These are phyloP conservation scores for Bufo gargarizans DNA, from an alignment of 2,113 vertebrate species.

Conservation along the genomic window DNA sequence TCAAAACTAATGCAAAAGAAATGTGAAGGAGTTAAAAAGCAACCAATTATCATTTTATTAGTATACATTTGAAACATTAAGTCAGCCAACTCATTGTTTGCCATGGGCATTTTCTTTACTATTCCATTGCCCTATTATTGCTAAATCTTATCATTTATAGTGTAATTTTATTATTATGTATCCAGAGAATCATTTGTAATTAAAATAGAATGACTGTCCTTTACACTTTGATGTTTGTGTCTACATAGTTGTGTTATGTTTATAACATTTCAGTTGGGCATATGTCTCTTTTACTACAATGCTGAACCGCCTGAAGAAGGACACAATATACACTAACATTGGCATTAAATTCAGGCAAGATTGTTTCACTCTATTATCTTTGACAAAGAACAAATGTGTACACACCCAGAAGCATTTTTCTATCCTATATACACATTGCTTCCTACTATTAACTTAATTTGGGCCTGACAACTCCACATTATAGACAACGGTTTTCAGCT, in stretches of 20 bases:
- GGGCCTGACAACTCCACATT: conserved; percentile 40
- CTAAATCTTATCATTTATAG: too few species aligned
- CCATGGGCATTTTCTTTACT: not conserved
- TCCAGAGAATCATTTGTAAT: not conserved
- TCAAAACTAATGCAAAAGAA: not conserved
- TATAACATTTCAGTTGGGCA: not conserved
- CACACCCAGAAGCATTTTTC: conserved; percentile 53
- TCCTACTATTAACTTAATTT: conserved; percentile 49
- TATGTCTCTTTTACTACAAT: conserved; percentile 7
- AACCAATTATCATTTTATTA: too few species aligned
- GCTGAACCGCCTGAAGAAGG: not conserved
- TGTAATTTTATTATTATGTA: not conserved
- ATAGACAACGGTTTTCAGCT: conserved; percentile 45
- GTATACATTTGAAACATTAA: too few species aligned
- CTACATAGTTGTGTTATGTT: not conserved
- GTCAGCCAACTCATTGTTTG: not conserved
- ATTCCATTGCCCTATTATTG: too few species aligned
- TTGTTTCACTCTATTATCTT: conserved; percentile 46
- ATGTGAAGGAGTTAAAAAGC: too few species aligned
- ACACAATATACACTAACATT: conserved; percentile 28
- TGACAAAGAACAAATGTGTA: conserved; percentile 52
- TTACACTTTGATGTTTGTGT: not conserved
- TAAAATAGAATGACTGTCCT: not conserved
- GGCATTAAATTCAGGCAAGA: conserved; percentile 49
- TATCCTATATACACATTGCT: conserved; percentile 38